phyloP scores from a whole-genome alignment of 2,888 invertebrate species.

The Eustalomyia histrio region DNA sequence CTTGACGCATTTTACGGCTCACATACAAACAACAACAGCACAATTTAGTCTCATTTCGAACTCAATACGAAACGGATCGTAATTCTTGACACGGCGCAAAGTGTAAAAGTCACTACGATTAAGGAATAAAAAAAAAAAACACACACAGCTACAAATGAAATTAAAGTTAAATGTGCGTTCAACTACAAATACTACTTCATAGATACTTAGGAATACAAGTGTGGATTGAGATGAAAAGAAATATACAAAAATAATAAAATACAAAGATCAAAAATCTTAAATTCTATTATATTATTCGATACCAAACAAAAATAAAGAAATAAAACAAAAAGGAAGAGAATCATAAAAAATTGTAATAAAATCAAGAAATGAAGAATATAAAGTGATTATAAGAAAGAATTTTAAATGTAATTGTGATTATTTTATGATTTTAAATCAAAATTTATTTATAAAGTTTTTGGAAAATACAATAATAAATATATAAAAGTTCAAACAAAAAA shows the following conservation, averaged over 20 bases:
- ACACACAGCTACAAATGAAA: conserved; percentile 61
- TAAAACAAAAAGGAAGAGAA: not conserved
- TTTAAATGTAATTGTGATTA: not conserved
- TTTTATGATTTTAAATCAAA: not conserved
- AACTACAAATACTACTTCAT: not conserved
- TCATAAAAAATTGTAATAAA: not conserved
- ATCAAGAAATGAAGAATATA: not conserved
- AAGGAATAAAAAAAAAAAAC: conserved; percentile 68
- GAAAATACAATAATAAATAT: not conserved
- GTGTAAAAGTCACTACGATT: conserved; percentile 61
- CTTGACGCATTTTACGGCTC: conserved; percentile 34
- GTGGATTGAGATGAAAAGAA: not conserved
- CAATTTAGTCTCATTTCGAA: conserved; percentile 74
- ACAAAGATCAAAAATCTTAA: conserved; percentile 27
- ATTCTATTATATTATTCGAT: not conserved
- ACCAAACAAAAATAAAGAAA: not conserved
- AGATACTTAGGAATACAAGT: not conserved
- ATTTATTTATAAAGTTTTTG: not conserved
- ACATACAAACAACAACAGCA: conserved; percentile 32
- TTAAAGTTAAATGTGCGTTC: conserved; percentile 1
- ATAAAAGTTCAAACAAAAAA: conserved; percentile 7
- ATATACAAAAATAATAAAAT: conserved; percentile 8
- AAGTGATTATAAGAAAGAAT: not conserved
- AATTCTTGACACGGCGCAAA: conserved; percentile 55
- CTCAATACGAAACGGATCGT: conserved; percentile 69